Evolutionary conservation across 1,140 invertebrate genomes (phyloP).

Genomic region (Musca vetustissima): DNA sequence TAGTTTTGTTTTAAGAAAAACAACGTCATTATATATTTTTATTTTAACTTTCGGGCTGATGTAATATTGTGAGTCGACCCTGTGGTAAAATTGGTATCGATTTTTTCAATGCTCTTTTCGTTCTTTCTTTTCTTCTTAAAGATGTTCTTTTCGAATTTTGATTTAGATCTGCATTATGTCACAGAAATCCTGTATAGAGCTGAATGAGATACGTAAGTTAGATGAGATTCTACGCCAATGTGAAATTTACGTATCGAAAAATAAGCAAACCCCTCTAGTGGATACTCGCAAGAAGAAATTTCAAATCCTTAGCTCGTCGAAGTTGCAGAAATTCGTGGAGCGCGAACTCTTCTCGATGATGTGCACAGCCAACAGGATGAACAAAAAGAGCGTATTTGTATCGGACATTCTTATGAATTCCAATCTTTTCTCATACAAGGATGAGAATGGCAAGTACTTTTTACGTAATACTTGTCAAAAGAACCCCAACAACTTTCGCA

Average conservation of each 20-base stretch:
- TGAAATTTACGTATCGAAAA: constrained; percentile 41
- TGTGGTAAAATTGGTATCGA: too few species aligned
- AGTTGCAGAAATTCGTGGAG: constrained; percentile 40
- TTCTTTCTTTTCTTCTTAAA: too few species aligned
- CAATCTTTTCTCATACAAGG: constrained; percentile 38
- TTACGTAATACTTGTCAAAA: constrained; percentile 16
- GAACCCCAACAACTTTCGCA: constrained; percentile 23
- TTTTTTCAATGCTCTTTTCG: too few species aligned
- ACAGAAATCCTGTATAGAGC: constrained; percentile 45
- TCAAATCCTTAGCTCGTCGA: constrained; percentile 30
- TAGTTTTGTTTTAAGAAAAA: too few species aligned
- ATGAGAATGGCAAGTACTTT: constrained; percentile 27
- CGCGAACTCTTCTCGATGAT: constrained; percentile 43
- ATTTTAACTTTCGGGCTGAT: too few species aligned
- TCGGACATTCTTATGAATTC: constrained; percentile 43
- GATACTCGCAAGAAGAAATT: constrained; percentile 33
- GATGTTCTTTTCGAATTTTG: too few species aligned
- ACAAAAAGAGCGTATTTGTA: constrained; percentile 42
- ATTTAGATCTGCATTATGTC: constrained; percentile 32
- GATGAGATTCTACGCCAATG: constrained; percentile 48
- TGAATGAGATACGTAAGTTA: constrained; percentile 46
- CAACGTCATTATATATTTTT: too few species aligned
- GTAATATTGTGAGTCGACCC: too few species aligned
- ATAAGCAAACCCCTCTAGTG: constrained; percentile 23
- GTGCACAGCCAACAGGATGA: constrained; percentile 42